A percentile compares a stretch with the other conserved stretches of the same genome.
Evolutionary conservation across 2,113 vertebrate genomes (phyloP).

Genomic region (Origma solitaria): DNA sequence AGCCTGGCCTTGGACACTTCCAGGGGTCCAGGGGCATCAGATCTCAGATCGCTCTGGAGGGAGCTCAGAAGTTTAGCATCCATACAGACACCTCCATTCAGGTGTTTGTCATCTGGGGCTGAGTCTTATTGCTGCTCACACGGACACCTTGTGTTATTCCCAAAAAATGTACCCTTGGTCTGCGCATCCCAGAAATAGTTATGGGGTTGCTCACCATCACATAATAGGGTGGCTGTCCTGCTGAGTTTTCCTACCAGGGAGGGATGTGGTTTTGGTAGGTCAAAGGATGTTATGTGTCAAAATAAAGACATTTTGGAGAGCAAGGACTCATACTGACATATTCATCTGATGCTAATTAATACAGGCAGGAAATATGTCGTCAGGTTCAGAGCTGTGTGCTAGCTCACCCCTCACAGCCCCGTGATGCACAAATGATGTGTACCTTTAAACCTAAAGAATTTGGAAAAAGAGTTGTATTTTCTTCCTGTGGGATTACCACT

Average conservation of each 20-base stretch:
- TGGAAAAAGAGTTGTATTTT: not conserved
- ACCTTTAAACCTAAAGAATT: not conserved
- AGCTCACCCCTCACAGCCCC: not conserved
- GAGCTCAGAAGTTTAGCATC: not conserved
- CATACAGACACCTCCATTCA: accelerated
- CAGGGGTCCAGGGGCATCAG: not conserved
- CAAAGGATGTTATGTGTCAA: not conserved
- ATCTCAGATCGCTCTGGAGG: not conserved
- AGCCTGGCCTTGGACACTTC: not conserved
- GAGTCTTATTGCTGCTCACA: not conserved
- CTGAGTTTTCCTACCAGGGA: accelerated
- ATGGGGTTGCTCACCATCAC: not conserved
- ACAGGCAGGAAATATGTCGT: not conserved
- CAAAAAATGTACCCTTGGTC: not conserved
- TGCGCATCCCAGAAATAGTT: not conserved
- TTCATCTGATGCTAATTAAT: not conserved
- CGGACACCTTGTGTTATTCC: not conserved
- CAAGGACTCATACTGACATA: accelerated
- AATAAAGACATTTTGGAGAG: not conserved
- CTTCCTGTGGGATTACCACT: not conserved
- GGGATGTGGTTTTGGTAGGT: not conserved
- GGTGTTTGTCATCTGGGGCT: not conserved
- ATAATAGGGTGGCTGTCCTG: not conserved
- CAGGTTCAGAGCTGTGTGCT: not conserved
- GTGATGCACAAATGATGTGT: not conserved